phyloP scores from a whole-genome alignment of 2,888 invertebrate species.

The Drosophila flavopinicola region DNA sequence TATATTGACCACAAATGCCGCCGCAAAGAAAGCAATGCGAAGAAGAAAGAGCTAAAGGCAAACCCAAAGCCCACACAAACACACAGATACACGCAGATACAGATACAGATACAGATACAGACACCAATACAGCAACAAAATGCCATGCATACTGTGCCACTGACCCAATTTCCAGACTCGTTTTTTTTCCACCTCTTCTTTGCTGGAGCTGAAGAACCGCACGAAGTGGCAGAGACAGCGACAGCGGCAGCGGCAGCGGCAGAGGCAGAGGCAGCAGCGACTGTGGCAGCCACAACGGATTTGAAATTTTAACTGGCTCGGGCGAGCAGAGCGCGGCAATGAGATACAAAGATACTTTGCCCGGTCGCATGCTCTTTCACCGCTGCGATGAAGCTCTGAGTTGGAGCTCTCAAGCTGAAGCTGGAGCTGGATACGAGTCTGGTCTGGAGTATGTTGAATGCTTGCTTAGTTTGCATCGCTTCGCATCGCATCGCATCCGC shows the following conservation, averaged over 20 bases:
- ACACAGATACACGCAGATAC: slow-evolving; percentile 23
- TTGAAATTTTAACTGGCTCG: slow-evolving; percentile 65
- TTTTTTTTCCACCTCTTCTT: slow-evolving; percentile 53
- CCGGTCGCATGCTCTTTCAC: slow-evolving; percentile 70
- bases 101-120: slow-evolving; percentile 25
- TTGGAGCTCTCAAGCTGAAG: slow-evolving; percentile 17
- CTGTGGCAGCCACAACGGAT: slow-evolving; percentile 63
- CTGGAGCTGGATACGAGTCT: slow-evolving; percentile 12
- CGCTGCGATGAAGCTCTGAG: slow-evolving; percentile 44
- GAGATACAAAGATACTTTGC: slow-evolving; percentile 70
- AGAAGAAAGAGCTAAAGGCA: slow-evolving; percentile 58
- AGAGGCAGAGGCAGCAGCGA: slow-evolving; percentile 35
- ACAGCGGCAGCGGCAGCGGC: slow-evolving; percentile 2
- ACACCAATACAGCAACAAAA: slow-evolving; percentile 47
- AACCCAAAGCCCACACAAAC: slow-evolving; percentile 53
- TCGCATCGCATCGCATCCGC: slow-evolving; percentile 70
- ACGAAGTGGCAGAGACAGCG: slow-evolving; percentile 37
- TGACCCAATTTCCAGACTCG: slow-evolving; percentile 77
- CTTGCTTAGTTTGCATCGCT: slow-evolving; percentile 46
- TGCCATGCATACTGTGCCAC: slow-evolving; percentile 79
- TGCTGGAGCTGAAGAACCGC: slow-evolving; percentile 52
- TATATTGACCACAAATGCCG: slow-evolving; percentile 79
- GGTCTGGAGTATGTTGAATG: slow-evolving; percentile 42
- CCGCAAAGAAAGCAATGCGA: slow-evolving; percentile 71
- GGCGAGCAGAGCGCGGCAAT: slow-evolving; percentile 39